These are phyloP conservation scores for Amazona vittata DNA, from an alignment of 2,113 vertebrate genomes.

Conservation along the genomic window DNA sequence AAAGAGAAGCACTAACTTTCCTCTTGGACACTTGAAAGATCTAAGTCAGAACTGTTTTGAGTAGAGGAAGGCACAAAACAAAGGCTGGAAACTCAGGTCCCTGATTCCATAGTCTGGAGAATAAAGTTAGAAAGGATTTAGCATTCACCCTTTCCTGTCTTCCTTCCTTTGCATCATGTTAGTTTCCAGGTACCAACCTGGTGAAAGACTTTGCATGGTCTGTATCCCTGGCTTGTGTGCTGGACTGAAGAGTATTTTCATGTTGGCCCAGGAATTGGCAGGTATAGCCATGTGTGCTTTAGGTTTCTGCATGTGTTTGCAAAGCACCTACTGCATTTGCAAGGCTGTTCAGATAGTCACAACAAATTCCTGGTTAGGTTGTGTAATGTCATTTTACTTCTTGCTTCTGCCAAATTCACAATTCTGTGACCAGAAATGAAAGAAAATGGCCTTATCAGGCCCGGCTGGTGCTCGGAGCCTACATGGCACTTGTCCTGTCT, in stretches of 20 bases:
- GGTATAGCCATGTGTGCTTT: accelerated
- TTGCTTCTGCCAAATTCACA: neutral
- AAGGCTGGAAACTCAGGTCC: neutral
- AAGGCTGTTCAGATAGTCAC: neutral
- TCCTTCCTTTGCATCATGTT: neutral
- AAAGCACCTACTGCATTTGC: accelerated
- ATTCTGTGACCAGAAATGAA: neutral
- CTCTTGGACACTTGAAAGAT: neutral
- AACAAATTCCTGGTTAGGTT: neutral
- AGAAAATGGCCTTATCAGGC: neutral
- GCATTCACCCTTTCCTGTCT: neutral
- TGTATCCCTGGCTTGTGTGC: neutral
- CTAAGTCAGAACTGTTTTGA: neutral
- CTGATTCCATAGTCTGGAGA: neutral
- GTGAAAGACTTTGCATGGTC: neutral
- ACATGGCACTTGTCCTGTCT: neutral
- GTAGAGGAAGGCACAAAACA: neutral
- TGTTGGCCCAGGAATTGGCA: neutral
- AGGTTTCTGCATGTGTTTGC: neutral
- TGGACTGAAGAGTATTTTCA: neutral
- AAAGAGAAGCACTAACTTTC: neutral
- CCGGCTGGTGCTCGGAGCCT: neutral
- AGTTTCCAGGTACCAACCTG: neutral
- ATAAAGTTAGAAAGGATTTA: neutral
- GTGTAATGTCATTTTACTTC: neutral